These are phyloP conservation scores for Malacosoma neustria DNA, from an alignment of 2,888 invertebrate species.

Conservation along the genomic window DNA sequence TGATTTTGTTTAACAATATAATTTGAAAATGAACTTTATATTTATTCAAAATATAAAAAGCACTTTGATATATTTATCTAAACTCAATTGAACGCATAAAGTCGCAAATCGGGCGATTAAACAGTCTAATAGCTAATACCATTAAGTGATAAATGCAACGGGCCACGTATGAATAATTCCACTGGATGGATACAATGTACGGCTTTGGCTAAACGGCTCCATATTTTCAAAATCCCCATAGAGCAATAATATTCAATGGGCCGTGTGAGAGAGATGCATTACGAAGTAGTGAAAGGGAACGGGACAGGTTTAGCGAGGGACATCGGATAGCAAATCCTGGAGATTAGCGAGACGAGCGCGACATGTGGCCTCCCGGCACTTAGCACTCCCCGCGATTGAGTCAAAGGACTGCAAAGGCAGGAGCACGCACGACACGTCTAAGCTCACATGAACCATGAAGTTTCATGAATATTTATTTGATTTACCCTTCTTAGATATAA, in stretches of 20 bases:
- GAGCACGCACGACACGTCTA: slow-evolving; percentile 27
- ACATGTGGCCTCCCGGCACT: slow-evolving; percentile 72
- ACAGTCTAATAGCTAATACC: slow-evolving; percentile 69
- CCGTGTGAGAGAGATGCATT: slow-evolving; percentile 53
- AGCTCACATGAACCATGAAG: slow-evolving; percentile 26
- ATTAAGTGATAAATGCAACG: slow-evolving; percentile 73
- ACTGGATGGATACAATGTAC: slow-evolving; percentile 70
- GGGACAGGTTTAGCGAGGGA: slow-evolving; percentile 48
- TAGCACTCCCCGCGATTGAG: slow-evolving; percentile 42
- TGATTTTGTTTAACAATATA: no score
- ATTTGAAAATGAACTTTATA: no score
- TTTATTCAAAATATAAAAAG: no score
- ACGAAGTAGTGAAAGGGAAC: slow-evolving; percentile 26
- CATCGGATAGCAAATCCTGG: slow-evolving; percentile 69
- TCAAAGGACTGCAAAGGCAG: no score
- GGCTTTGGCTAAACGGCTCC: slow-evolving; percentile 72
- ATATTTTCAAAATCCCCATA: slow-evolving; percentile 75
- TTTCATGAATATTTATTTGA: slow-evolving; percentile 38
- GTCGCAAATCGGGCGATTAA: slow-evolving; percentile 68
- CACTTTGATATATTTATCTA: background rate
- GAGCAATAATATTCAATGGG: slow-evolving; percentile 75
- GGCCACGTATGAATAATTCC: slow-evolving; percentile 70
- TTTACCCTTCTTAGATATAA: no score
- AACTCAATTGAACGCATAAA: slow-evolving; percentile 29
- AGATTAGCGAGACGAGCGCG: slow-evolving; percentile 72